These are phyloP conservation scores for Leucopsar rothschildi DNA, from an alignment of 2,113 vertebrate genomes.

Conservation along the genomic window DNA sequence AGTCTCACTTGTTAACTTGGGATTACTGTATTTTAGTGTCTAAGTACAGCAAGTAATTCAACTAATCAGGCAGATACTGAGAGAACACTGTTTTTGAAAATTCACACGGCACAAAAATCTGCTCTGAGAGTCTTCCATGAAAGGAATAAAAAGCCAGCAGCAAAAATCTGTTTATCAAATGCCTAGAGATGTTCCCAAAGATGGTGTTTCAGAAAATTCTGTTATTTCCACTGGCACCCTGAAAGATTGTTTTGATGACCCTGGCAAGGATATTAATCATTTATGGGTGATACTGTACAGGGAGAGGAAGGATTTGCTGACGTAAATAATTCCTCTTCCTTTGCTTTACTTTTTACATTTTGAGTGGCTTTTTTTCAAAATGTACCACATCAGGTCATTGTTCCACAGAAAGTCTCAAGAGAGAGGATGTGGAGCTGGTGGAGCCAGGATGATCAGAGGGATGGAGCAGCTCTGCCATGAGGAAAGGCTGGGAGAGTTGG, in stretches of 20 bases:
- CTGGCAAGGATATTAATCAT: neutral
- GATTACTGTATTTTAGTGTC: neutral
- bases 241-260: slow-evolving; percentile 4
- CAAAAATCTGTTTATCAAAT: neutral
- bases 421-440: neutral
- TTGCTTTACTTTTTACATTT: neutral
- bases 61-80: neutral
- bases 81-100: neutral
- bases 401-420: neutral
- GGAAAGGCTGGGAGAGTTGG: neutral
- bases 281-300: neutral
- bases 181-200: neutral
- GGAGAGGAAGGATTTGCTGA: neutral
- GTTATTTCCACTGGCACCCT: neutral
- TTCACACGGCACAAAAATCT: neutral
- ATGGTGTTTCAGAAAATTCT: neutral
- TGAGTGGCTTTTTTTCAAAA: neutral
- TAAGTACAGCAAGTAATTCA: neutral
- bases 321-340: neutral
- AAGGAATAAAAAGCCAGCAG: neutral
- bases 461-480: neutral
- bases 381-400: neutral
- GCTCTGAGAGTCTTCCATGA: neutral
- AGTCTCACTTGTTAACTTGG: neutral
- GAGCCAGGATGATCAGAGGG: neutral